Evolutionary conservation across 64 coral and sea anemone species (phyloP).

Genomic region (Montipora foliosa): DNA sequence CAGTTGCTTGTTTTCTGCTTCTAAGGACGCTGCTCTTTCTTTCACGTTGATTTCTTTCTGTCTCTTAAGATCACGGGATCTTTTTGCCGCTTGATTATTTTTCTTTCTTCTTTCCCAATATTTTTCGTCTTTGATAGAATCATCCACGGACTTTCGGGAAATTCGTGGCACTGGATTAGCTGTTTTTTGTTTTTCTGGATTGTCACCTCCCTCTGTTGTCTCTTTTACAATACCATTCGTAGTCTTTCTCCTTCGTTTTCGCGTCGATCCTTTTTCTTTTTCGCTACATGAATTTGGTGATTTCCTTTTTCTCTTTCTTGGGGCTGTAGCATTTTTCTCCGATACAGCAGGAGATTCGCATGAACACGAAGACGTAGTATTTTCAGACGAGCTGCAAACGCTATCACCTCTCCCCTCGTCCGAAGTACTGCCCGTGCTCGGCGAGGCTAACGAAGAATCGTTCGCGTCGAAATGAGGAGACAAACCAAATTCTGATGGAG

Average conservation of each 20-base stretch:
- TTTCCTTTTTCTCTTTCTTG: slow-evolving; percentile 3
- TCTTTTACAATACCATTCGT: background rate
- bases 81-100: slow-evolving; percentile 75
- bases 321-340: background rate
- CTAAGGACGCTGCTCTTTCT: slow-evolving; percentile 26
- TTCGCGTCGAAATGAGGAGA: slow-evolving; percentile 2
- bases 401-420: slow-evolving; percentile 37
- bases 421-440: background rate
- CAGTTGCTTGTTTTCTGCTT: slow-evolving; percentile 45
- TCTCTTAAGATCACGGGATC: slow-evolving; percentile 63
- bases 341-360: background rate
- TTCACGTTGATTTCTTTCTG: slow-evolving; percentile 68
- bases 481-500: background rate
- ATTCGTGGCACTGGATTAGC: background rate
- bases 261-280: background rate
- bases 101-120: slow-evolving; percentile 76
- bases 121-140: slow-evolving; percentile 56
- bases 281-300: background rate
- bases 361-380: background rate
- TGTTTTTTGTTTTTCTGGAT: no score
- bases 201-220: background rate
- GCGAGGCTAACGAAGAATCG: background rate
- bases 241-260: slow-evolving; percentile 16
- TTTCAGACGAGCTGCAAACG: slow-evolving; percentile 32
- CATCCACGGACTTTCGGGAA: slow-evolving; percentile 23